Percentiles rank a stretch among this genome's conserved stretches.
These are phyloP conservation scores for Polylopha cassiicola DNA, from an alignment of 2,888 invertebrate species.

Conservation along the genomic window DNA sequence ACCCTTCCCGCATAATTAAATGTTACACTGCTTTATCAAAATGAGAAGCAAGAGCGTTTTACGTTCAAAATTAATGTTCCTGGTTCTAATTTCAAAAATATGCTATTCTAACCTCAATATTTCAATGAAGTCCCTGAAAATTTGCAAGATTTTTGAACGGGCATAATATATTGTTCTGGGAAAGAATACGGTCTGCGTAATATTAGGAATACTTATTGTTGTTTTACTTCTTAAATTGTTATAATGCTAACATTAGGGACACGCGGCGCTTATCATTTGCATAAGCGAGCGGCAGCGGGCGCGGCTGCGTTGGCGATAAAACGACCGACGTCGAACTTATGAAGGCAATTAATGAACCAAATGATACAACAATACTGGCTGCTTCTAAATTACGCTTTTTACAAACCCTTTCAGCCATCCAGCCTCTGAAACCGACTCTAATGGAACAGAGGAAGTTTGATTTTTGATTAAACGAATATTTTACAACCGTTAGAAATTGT, in stretches of 20 bases:
- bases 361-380: conserved; percentile 55
- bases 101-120: conserved; percentile 12
- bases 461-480: conserved; percentile 52
- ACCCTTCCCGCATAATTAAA: conserved; percentile 55
- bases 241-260: conserved; percentile 64
- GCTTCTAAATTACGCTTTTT: conserved; percentile 48
- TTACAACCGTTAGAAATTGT: conserved; percentile 45
- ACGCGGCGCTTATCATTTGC: conserved; percentile 68
- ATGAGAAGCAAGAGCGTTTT: conserved; percentile 56
- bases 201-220: conserved; percentile 59
- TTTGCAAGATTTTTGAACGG: conserved; percentile 8
- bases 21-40: conserved; percentile 55
- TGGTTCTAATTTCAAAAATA: conserved; percentile 18
- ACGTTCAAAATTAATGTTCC: conserved; percentile 24
- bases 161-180: conserved; percentile 9
- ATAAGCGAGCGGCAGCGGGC: conserved; percentile 50
- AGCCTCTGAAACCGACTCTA: conserved; percentile 27
- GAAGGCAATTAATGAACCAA: conserved; percentile 68
- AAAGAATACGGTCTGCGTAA: conserved; percentile 22
- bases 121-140: conserved; percentile 9
- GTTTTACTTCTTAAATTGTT: conserved; percentile 75
- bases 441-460: conserved; percentile 43
- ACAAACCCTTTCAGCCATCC: conserved; percentile 30
- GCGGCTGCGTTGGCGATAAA: conserved; percentile 62
- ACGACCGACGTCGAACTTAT: conserved; percentile 60